A percentile compares a stretch with the other conserved stretches of the same genome.
Evolutionary conservation across 2,888 invertebrate species (phyloP).

Genomic region (Mactromeris polynyma): DNA sequence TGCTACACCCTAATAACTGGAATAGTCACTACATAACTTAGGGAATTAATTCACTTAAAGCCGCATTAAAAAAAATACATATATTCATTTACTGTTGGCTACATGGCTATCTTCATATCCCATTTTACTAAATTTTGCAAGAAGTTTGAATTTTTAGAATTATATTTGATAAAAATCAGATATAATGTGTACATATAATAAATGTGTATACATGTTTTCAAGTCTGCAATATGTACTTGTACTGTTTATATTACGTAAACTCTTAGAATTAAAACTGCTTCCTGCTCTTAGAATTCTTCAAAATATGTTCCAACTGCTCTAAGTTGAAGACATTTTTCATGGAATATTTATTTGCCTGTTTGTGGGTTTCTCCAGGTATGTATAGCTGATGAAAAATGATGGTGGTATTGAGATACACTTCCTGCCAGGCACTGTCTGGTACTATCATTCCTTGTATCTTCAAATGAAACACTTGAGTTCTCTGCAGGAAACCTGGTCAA

Average conservation of each 20-base stretch:
- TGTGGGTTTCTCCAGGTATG: background rate
- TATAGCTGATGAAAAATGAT: constrained; percentile 27
- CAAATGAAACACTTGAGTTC: constrained; percentile 39
- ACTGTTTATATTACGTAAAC: background rate
- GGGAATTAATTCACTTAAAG: no score
- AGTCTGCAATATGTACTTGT: background rate
- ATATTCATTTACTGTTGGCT: no score
- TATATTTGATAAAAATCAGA: no score
- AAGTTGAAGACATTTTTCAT: background rate
- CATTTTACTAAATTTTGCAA: no score
- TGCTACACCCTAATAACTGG: no score
- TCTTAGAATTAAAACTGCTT: background rate
- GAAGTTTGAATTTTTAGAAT: no score
- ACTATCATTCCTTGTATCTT: constrained; percentile 5
- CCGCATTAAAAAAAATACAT: no score
- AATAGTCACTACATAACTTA: no score
- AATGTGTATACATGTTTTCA: no score
- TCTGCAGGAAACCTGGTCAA: constrained; percentile 23
- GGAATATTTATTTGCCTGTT: background rate
- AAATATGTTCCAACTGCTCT: background rate
- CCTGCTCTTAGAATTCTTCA: background rate
- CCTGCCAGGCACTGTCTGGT: constrained; percentile 19
- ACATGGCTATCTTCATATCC: no score
- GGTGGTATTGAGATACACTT: background rate
- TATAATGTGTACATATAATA: no score